phyloP scores from a whole-genome alignment of 1,140 invertebrate genomes.

The Druon quercuslanigerum region DNA sequence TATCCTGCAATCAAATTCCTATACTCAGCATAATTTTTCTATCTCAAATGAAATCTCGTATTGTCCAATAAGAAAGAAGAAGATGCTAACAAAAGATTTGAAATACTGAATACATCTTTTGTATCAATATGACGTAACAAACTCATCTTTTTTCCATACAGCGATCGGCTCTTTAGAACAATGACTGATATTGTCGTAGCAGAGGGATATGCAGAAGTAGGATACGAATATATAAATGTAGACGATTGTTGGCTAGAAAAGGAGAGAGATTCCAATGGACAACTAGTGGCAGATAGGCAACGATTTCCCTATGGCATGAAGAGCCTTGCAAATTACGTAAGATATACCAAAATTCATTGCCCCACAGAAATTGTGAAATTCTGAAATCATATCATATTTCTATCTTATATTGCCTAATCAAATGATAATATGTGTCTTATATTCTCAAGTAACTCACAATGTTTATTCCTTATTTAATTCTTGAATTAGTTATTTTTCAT shows the following conservation, averaged over 20 bases:
- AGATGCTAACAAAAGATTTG: no score
- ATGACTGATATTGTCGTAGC: slow-evolving; percentile 93
- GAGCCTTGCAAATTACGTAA: slow-evolving; percentile 92
- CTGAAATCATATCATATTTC: background rate
- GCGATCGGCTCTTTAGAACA: slow-evolving; percentile 92
- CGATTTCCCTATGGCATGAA: slow-evolving; percentile 96
- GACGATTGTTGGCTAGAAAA: slow-evolving; percentile 97
- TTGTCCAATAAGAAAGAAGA: no score
- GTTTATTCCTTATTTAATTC: background rate
- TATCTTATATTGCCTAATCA: no score
- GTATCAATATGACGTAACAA: background rate
- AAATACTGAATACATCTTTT: background rate
- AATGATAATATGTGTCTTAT: no score
- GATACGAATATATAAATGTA: slow-evolving; percentile 95
- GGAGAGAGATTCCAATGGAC: slow-evolving; percentile 83
- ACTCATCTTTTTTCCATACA: slow-evolving; percentile 73
- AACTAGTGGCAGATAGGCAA: slow-evolving; percentile 89
- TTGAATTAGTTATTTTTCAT: background rate
- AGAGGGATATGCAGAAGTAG: slow-evolving; percentile 91
- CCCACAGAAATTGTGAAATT: background rate
- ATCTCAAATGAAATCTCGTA: no score
- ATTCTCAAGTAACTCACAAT: no score
- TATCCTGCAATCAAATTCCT: no score
- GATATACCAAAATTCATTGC: slow-evolving; percentile 63
- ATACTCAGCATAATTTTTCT: no score